phyloP scores from a whole-genome alignment of 1,140 invertebrate genomes.

The Ladona fulva region DNA sequence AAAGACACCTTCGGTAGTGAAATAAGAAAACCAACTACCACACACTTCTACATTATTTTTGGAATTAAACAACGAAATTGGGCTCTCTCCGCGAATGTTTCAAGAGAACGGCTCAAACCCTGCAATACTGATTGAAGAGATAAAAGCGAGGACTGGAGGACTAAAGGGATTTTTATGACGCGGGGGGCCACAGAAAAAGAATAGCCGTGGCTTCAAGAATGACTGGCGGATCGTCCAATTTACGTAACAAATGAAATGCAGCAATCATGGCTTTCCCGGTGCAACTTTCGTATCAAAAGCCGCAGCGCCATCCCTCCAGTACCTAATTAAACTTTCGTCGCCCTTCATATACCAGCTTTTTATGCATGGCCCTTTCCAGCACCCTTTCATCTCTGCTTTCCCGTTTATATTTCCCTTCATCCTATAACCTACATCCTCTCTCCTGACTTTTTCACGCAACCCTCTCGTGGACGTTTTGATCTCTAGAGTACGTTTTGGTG shows the following conservation, averaged over 20 bases:
- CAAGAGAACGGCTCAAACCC: not conserved
- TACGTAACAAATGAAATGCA: not conserved
- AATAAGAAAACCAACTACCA: too few species aligned
- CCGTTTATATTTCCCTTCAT: too few species aligned
- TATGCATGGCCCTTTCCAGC: not conserved
- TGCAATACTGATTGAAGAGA: not conserved
- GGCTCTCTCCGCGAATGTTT: not conserved
- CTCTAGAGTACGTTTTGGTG: too few species aligned
- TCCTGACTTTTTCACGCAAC: too few species aligned
- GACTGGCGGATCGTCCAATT: not conserved
- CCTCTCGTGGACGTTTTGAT: too few species aligned
- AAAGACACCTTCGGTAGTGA: too few species aligned
- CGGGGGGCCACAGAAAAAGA: too few species aligned
- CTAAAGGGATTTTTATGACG: not conserved
- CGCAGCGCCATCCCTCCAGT: not conserved
- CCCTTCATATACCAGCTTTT: not conserved
- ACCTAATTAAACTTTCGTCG: not conserved
- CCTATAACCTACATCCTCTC: too few species aligned
- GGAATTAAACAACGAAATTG: too few species aligned
- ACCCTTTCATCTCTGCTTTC: not conserved
- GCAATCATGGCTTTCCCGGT: not conserved
- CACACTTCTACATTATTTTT: too few species aligned
- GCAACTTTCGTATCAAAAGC: not conserved
- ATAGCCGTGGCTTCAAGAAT: not conserved
- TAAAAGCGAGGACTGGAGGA: not conserved